Evolutionary conservation across 2,113 vertebrate genomes (phyloP).

Genomic region (Labeo rohita): DNA sequence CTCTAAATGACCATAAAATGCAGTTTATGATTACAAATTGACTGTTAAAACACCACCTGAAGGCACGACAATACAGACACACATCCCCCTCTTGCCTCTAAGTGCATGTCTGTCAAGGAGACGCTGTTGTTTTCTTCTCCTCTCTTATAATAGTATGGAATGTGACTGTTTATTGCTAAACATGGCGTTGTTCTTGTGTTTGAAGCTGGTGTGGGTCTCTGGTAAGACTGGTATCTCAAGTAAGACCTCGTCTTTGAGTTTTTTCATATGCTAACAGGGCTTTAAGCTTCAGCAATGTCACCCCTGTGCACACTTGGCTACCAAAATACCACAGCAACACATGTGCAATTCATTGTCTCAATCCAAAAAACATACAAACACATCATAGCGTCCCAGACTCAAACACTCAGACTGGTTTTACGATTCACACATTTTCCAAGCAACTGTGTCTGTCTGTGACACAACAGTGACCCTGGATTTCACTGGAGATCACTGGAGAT

Average conservation of each 20-base stretch:
- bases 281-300: conserved; percentile 42
- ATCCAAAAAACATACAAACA: conserved; percentile 37
- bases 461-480: conserved; percentile 8
- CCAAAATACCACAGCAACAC: conserved; percentile 20
- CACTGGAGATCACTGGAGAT: background rate
- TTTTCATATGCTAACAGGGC: background rate
- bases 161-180: conserved; percentile 8
- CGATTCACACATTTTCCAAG: background rate
- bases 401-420: background rate
- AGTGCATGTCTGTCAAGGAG: conserved; percentile 29
- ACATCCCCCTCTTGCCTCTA: conserved; percentile 17
- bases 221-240: conserved; percentile 8
- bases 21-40: background rate
- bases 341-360: conserved; percentile 33
- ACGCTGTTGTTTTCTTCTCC: conserved; percentile 18
- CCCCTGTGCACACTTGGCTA: conserved; percentile 8
- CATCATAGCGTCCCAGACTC: conserved; percentile 1
- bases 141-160: background rate
- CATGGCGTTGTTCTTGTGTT: background rate
- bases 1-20: background rate
- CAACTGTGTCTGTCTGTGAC: conserved; percentile 13
- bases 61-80: conserved; percentile 8
- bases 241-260: background rate
- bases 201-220: conserved; percentile 1
- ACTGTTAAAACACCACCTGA: too few relatives aligned